Base-by-base conservation (phyloP, 2,113 vertebrate genomes). In the Scomber scombrus region DNA sequence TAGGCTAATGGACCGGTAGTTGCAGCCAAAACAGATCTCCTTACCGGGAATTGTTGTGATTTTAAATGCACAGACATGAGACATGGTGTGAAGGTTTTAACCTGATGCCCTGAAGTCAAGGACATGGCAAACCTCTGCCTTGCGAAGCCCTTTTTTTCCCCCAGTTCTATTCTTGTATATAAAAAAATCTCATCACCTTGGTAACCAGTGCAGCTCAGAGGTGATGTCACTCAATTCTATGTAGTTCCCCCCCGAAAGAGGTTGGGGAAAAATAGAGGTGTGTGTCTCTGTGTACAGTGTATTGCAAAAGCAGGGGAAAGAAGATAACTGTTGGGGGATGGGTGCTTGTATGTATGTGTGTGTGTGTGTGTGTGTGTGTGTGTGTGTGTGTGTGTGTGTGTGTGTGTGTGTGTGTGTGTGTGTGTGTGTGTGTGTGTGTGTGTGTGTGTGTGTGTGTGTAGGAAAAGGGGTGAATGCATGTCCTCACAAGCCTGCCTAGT, bases 201-300 rank as follows among this genome's bases (percentile, higher is more conserved):
- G 90, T 82, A 94, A 93, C 92, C 51, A 11, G 52, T 47, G 29
- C 60, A 64, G 72, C 75, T 84, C 67, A 85, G 82, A 87, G 80
- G 75, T 90, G 82, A 88, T 81, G 57, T 74, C 62, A 80, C 63
- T 68, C 5, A 52, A 46, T 71, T 66, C 15, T 47, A 23, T 51
- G 9, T 54, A 64, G 26, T 78, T 49, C 7, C 43, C 34, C 54
- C 40, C 23, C 23, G 23, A 68, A 61, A 57, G 43, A 49, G 71
- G 5, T 65, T 40, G 51, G 12, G 15, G 43, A 12, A 23, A 23
- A 75, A 46, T 26, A 71, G 65, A 85, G 69, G 75, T 82, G 84
- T 78, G 69, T 64, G 14, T 56, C 11, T 81, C 52, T 72, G 18
- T 64, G 34, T 50, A 76, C 47, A 64, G 68, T 69, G 51, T 21